Evolutionary conservation across 2,888 invertebrate genomes (phyloP), one percentile per base, ranked within the genome.

Genomic region (Parasteatoda lunata): DNA sequence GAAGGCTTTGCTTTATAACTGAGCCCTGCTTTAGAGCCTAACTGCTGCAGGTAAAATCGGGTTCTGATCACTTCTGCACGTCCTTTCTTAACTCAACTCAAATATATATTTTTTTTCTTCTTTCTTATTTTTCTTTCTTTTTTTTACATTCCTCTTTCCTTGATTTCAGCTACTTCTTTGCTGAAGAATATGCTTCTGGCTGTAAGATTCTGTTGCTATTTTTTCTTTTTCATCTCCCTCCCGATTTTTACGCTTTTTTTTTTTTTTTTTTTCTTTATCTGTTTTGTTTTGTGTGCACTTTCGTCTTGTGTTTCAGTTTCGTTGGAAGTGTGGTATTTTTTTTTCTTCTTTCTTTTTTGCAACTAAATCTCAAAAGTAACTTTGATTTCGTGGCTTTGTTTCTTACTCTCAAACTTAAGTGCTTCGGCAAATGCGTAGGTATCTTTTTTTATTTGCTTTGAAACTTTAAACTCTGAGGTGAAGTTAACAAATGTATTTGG

Each of bases 31-130:
- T 85, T 85, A 85, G 77, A 80, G 85, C 70, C 80, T 72, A 76
- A 68, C 73, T 79, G 68, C 79, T 78, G 75, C 59, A 84, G 84
- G 75, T 85, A 80, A 77, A 76, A 71, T 77, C 76, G 70, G 66
- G 48, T 47, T 77, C 54, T 68, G 79, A 79, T 79, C 84, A 78
- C 76, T 80, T 85, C 80, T 76, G 85, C 76, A 85, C 80, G 85
- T 75, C 75, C 65, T 64, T 70, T n/a, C 75, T 51, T 13, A 65
- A 73, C 76, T 85, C 77, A 75, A 66, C 66, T 69, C 68, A 66
- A 66, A 77, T 49, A 77, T 77, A 65, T 77, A 66, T 9, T 47
- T 66, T 72, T n/a, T 72, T 15, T 15, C 8, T 59, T 13, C n/a
- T 59, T 59, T 59, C 1, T 59, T 59, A 13, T n/a, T 59, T n/a